Base-by-base conservation (phyloP, 2,113 vertebrate species). In the Melozone crissalis region DNA sequence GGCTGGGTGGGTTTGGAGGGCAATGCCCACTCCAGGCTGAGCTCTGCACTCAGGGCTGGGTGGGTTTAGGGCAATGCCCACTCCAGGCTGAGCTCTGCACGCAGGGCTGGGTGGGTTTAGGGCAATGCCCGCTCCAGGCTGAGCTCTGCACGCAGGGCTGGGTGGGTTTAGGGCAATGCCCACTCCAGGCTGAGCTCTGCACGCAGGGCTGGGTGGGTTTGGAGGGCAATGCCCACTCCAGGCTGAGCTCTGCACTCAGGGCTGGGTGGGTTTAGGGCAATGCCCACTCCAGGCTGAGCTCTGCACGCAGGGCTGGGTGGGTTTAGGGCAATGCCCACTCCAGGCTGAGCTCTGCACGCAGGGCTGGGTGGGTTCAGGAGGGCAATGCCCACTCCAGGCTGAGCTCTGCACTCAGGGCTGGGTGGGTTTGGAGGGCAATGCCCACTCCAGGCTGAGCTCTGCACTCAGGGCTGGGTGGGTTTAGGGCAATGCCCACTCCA, bases 31-130 rank as follows among this genome's bases (percentile, higher is more conserved):
- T 41, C 12, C 26, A 30, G 49, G 78, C 28, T 2, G 62, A 21
- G 0, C 1, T 20, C 2, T 3, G 41, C 41, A n/a, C 15, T 7
- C 37, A 12, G 16, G 31, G 31, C 59, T 11, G 61, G 1, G 1
- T 1, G 77, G 39, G n/a, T 18, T 62, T 19, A 69, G 71, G 62
- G 71, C 71, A 76, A 55, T 23, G 79, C 87, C 63, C 87, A 43
- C 78, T 69, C 4, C 0, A 13, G 71, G 87, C 71, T 39, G 39
- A 39, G 39, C 39, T 39, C 39, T 39, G 39, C 39, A 39, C 39
- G 5, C 39, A 39, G 39, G 39, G 39, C 39, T 39, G 39, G 39
- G 39, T 39, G 14, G 41, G 41, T 15, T 41, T 3, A 15, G 41
- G 41, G 6, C 41, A 41, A 41, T 41, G 41, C 41, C 41, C 41